Conservation (phyloP, 2,797 vertebrate species). For the Taenioides sp. region DNA sequence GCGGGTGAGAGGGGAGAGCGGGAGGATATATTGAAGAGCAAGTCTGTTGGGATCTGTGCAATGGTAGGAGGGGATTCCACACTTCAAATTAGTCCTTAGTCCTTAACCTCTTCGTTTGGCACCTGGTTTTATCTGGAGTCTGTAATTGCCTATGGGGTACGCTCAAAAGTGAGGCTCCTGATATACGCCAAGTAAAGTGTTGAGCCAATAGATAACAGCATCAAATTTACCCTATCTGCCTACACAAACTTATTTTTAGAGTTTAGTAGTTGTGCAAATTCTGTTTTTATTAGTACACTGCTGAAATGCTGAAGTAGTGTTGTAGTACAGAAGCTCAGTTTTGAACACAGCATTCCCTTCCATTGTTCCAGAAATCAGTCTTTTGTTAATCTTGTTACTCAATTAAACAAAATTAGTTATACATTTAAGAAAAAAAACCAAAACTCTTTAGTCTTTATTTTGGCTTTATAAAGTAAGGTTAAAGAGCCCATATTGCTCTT, state of each 20-base stretch:
- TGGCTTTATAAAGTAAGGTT: too few relatives aligned
- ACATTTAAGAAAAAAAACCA: too few relatives aligned
- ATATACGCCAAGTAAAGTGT: not conserved
- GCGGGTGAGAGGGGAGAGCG: constrained; percentile 41
- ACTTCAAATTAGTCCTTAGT: constrained; percentile 3
- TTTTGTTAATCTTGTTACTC: too few relatives aligned
- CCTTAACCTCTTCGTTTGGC: constrained; percentile 8
- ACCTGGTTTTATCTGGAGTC: not conserved
- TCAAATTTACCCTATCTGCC: not conserved
- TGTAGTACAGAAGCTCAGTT: too few relatives aligned
- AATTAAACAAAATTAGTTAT: too few relatives aligned
- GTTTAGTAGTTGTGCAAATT: not conserved
- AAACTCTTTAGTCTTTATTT: too few relatives aligned
- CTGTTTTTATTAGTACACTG: not conserved
- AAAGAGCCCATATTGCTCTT: too few relatives aligned
- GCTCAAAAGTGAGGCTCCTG: not conserved
- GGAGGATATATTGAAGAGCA: constrained; percentile 23
- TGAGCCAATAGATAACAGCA: not conserved
- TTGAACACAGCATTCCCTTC: too few relatives aligned
- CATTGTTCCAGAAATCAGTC: too few relatives aligned
- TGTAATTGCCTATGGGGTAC: not conserved
- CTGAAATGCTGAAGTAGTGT: too few relatives aligned
- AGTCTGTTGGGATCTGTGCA: constrained; percentile 40
- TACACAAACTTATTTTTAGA: not conserved
- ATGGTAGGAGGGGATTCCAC: constrained; percentile 14